Evolutionary conservation across 1,140 invertebrate species (phyloP).

Genomic region (Helicoverpa armigera): DNA sequence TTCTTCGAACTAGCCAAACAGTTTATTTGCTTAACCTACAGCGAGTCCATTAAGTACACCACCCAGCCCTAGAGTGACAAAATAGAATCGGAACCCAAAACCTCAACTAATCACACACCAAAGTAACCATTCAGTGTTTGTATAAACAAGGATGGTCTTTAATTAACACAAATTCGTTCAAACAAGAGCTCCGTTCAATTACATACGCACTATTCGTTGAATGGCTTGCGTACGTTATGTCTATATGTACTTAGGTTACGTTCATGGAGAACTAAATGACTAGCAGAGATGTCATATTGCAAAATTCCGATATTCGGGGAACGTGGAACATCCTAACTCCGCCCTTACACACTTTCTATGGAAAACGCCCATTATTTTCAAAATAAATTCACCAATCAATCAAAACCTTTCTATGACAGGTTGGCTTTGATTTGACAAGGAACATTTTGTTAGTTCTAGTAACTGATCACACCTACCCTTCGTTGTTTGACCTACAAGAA

Average conservation of each 20-base stretch:
- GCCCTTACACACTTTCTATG: too few species aligned
- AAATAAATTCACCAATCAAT: too few species aligned
- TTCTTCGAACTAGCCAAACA: too few species aligned
- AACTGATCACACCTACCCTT: too few species aligned
- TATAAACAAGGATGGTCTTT: conserved; percentile 32
- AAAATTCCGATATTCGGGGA: too few species aligned
- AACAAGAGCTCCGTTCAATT: conserved; percentile 38
- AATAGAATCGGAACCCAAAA: conserved; percentile 22
- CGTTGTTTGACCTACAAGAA: too few species aligned
- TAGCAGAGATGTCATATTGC: background rate
- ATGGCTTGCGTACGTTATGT: conserved; percentile 47
- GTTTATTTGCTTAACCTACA: too few species aligned
- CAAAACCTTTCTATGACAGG: too few species aligned
- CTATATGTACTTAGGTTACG: background rate
- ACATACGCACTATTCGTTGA: conserved; percentile 39
- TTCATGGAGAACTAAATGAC: too few species aligned
- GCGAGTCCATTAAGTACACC: background rate
- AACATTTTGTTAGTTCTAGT: too few species aligned
- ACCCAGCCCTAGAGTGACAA: background rate
- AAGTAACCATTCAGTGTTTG: conserved; percentile 29
- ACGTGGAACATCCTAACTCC: background rate
- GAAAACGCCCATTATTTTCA: too few species aligned
- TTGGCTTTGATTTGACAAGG: too few species aligned
- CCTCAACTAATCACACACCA: conserved; percentile 31
- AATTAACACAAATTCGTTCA: conserved; percentile 38